Evolutionary conservation across 2,113 vertebrate genomes (phyloP).

Genomic region (Melanocharis versteri): DNA sequence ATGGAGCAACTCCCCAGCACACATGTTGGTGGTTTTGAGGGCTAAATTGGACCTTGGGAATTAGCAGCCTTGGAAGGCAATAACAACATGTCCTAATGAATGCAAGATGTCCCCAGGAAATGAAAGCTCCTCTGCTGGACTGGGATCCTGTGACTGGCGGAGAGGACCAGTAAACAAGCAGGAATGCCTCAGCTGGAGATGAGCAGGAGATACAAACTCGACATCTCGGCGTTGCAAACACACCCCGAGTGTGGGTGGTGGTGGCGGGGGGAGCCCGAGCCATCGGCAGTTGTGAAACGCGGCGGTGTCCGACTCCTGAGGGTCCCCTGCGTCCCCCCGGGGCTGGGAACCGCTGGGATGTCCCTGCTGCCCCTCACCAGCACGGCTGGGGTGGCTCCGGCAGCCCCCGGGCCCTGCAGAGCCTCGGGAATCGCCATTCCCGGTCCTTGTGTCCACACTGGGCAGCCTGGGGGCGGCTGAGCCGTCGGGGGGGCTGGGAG

Average conservation of each 20-base stretch:
- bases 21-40: constrained; percentile 53
- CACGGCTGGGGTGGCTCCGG: not conserved
- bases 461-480: fast-evolving
- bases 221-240: not conserved
- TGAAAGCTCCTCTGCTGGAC: not conserved
- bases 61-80: constrained; percentile 52
- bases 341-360: fast-evolving
- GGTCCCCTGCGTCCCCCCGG: not conserved
- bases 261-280: not conserved
- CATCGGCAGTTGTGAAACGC: not conserved
- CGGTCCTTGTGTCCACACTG: fast-evolving
- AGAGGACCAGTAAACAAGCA: constrained; percentile 34
- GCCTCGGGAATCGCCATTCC: fast-evolving
- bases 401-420: not conserved
- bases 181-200: constrained; percentile 42
- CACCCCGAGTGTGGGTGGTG: not conserved
- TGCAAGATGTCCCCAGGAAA: constrained; percentile 56
- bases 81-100: constrained; percentile 45
- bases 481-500: fast-evolving
- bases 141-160: not conserved
- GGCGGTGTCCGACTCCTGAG: not conserved
- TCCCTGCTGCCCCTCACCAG: not conserved
- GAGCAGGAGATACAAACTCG: constrained; percentile 40
- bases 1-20: constrained; percentile 34
- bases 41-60: constrained; percentile 51